Conservation (phyloP, 2,888 invertebrate species). For the Machimus atricapillus region DNA sequence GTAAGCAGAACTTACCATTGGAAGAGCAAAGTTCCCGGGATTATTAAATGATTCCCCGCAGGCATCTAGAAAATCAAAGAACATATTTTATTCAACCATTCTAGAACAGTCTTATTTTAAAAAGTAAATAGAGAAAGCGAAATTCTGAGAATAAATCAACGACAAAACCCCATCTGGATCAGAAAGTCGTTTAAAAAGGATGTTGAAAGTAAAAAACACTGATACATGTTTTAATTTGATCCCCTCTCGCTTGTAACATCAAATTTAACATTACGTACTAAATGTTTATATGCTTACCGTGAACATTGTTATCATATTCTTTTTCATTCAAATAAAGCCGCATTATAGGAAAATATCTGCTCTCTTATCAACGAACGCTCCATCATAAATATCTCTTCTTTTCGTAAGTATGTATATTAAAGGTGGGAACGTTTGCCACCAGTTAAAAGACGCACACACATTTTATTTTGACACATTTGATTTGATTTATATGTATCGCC, state of each 20-base stretch:
- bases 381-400: background rate
- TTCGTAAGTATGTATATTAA: background rate
- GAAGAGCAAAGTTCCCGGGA: background rate
- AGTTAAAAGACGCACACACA: background rate
- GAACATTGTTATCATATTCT: background rate
- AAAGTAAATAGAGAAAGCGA: background rate
- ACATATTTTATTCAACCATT: background rate
- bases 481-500: background rate
- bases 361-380: background rate
- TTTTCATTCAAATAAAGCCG: background rate
- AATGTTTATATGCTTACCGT: conserved; percentile 7
- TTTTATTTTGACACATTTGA: background rate
- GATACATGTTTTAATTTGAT: background rate
- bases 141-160: background rate
- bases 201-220: background rate
- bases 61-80: background rate
- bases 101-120: background rate
- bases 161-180: background rate
- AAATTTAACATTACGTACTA: conserved; percentile 3
- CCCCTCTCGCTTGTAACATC: background rate
- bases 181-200: background rate
- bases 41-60: background rate
- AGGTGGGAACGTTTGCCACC: background rate
- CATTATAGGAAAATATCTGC: background rate
- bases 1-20: background rate